Evolutionary conservation across 2,113 vertebrate genomes (phyloP).

Genomic region (Lipophrys pholis): DNA sequence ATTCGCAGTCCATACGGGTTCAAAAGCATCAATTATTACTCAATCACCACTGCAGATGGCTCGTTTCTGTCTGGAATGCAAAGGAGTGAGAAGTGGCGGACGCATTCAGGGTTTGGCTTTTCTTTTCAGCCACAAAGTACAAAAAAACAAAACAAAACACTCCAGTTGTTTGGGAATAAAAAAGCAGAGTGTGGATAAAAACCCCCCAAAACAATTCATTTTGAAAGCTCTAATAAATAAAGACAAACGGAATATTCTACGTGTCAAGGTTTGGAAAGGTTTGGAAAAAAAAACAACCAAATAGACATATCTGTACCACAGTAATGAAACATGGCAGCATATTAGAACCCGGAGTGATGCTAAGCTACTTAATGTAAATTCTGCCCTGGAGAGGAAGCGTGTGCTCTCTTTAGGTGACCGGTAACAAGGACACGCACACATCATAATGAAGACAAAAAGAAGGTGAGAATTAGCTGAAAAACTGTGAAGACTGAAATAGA

Average conservation of each 20-base stretch:
- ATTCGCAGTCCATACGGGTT: neutral
- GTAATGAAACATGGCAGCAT: constrained; percentile 61
- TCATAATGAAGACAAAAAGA: constrained; percentile 57
- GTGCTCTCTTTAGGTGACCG: constrained; percentile 62
- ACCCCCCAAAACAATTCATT: constrained; percentile 45
- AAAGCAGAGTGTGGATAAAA: constrained; percentile 42
- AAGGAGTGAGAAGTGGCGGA: constrained; percentile 15
- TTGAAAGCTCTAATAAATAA: constrained; percentile 37
- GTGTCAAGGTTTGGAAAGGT: constrained; percentile 51
- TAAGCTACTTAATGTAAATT: constrained; percentile 80
- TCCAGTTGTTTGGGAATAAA: constrained; percentile 42
- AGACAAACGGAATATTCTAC: constrained; percentile 43
- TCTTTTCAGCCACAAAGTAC: constrained; percentile 44
- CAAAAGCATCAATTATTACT: constrained; percentile 14
- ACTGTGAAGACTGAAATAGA: constrained; percentile 52
- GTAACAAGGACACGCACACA: constrained; percentile 41
- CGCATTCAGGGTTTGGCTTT: constrained; percentile 56
- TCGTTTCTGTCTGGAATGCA: constrained; percentile 34
- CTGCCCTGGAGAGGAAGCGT: constrained; percentile 57
- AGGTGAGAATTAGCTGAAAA: constrained; percentile 47
- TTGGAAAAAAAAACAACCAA: constrained; percentile 35
- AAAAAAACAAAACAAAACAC: neutral
- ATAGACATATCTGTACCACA: constrained; percentile 54
- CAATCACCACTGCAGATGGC: constrained; percentile 5
- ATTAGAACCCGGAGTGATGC: constrained; percentile 65